Conservation (phyloP, 2,113 vertebrate species). For the Peromyscus polionotus region DNA sequence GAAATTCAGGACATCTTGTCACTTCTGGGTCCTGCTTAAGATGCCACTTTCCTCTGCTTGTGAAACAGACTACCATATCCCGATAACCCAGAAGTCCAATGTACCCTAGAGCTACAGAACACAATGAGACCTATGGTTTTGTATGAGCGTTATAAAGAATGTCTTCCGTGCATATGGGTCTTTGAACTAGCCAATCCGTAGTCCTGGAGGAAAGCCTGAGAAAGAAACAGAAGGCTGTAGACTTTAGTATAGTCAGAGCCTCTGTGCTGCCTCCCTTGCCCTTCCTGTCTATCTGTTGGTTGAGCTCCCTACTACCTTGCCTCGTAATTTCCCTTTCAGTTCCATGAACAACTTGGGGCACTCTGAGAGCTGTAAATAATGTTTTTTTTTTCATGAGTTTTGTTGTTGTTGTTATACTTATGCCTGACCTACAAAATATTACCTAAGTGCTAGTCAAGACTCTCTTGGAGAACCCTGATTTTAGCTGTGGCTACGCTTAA, state of each 20-base stretch:
- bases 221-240: fast-evolving
- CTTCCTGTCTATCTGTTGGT: too few relatives aligned
- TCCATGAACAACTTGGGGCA: too few relatives aligned
- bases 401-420: not conserved
- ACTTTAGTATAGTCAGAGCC: not conserved
- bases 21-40: not conserved
- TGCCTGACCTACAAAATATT: not conserved
- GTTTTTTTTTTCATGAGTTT: not conserved
- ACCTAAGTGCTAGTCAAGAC: not conserved
- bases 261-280: fast-evolving
- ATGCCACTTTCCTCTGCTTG: not conserved
- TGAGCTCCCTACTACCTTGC: fast-evolving
- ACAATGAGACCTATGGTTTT: not conserved
- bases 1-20: not conserved
- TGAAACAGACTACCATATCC: not conserved
- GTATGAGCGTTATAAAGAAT: not conserved
- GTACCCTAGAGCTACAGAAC: not conserved
- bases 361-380: not conserved
- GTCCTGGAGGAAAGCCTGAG: not conserved
- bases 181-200: not conserved
- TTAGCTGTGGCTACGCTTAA: not conserved
- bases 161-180: not conserved
- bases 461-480: not conserved
- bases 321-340: not conserved
- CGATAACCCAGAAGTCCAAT: not conserved